These are phyloP conservation scores for Pachydiplax longipennis DNA, from an alignment of 2,888 invertebrate species.

Conservation along the genomic window DNA sequence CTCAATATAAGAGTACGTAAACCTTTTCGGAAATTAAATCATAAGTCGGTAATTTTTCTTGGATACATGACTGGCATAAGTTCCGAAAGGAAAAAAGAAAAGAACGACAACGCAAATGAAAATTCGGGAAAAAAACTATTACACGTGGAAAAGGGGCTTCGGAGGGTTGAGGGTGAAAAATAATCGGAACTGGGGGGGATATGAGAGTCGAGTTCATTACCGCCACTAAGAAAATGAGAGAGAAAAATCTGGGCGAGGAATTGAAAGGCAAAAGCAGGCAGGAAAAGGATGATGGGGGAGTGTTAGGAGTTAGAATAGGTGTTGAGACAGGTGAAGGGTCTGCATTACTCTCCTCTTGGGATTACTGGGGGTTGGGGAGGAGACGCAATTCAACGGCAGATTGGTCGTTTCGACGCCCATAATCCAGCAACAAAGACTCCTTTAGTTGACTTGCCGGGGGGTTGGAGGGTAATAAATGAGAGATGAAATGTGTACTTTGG, in stretches of 20 bases:
- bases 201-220: background rate
- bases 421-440: constrained; percentile 9
- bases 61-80: background rate
- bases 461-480: background rate
- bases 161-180: background rate
- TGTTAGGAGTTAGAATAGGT: background rate
- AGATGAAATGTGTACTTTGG: background rate
- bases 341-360: background rate
- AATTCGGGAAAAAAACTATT: background rate
- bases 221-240: background rate
- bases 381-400: background rate
- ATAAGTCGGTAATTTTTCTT: too few species aligned
- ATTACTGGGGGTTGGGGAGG: background rate
- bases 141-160: too few species aligned
- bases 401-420: constrained; percentile 21
- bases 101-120: background rate
- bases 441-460: background rate
- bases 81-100: background rate
- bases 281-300: background rate
- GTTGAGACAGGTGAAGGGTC: background rate
- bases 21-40: too few species aligned
- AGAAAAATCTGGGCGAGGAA: background rate
- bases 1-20: too few species aligned
- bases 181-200: background rate
- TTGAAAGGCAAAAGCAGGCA: background rate